These are phyloP conservation scores for Periplaneta americana DNA, from an alignment of 1,140 invertebrate genomes.

Conservation along the genomic window DNA sequence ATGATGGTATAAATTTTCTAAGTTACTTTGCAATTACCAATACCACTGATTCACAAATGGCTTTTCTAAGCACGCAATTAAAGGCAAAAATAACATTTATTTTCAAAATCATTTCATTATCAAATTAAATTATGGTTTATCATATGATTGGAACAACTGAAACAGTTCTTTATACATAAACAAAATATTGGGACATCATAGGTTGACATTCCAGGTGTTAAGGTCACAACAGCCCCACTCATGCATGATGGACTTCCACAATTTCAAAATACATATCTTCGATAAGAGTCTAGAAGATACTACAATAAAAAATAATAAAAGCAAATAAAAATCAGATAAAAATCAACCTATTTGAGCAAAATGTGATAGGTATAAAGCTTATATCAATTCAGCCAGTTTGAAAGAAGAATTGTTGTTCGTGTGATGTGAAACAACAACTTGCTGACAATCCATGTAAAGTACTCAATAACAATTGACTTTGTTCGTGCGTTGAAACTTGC, in stretches of 20 bases:
- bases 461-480: neutral
- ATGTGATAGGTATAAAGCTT: neutral
- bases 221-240: neutral
- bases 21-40: too few relatives aligned
- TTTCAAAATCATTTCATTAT: neutral
- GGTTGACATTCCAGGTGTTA: neutral
- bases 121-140: neutral
- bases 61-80: neutral
- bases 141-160: neutral
- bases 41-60: too few relatives aligned
- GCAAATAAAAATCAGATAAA: neutral
- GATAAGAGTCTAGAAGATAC: too few relatives aligned
- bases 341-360: neutral
- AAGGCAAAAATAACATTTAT: neutral
- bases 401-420: neutral
- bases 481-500: neutral
- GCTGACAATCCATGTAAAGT: neutral
- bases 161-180: neutral
- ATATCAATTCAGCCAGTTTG: neutral
- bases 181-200: neutral
- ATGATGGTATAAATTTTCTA: too few relatives aligned
- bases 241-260: too few relatives aligned
- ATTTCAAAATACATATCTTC: too few relatives aligned
- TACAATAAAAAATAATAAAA: neutral
- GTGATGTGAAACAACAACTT: neutral